Conservation (phyloP, 2,113 vertebrate genomes). For the Brachionichthys hirsutus region DNA sequence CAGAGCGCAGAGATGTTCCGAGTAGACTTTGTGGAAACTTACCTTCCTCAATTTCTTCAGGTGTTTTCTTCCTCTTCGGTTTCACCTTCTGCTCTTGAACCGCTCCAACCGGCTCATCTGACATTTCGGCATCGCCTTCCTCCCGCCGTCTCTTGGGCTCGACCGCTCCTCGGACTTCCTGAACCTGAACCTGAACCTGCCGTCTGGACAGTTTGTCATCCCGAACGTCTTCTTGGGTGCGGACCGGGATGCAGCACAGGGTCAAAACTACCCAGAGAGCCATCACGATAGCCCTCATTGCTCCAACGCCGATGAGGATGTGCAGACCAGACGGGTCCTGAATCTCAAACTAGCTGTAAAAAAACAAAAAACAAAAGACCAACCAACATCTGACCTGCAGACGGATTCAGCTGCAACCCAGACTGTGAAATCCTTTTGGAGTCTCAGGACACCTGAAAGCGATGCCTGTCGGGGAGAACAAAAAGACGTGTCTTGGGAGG, state of each 20-base stretch:
- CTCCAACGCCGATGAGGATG: not conserved
- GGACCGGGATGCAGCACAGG: slow-evolving; percentile 49
- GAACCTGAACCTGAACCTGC: slow-evolving; percentile 22
- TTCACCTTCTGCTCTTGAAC: slow-evolving; percentile 49
- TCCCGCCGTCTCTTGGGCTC: slow-evolving; percentile 11
- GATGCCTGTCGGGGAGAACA: slow-evolving; percentile 24
- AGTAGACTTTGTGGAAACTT: not conserved
- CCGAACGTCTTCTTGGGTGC: slow-evolving; percentile 11
- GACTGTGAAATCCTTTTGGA: slow-evolving; percentile 11
- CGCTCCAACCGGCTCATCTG: slow-evolving; percentile 53
- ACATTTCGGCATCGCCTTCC: slow-evolving; percentile 28
- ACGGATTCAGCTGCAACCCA: slow-evolving; percentile 9
- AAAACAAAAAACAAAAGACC: no score
- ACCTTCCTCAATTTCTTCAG: slow-evolving; percentile 77
- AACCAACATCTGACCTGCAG: slow-evolving; percentile 55
- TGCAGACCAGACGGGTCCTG: not conserved
- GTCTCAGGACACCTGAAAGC: slow-evolving; percentile 25
- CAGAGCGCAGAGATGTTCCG: not conserved
- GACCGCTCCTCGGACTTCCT: slow-evolving; percentile 8
- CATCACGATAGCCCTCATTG: slow-evolving; percentile 59
- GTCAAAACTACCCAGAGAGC: slow-evolving; percentile 31
- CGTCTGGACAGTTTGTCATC: slow-evolving; percentile 18
- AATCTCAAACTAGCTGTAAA: slow-evolving; percentile 9
- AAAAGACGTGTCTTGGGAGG: slow-evolving; percentile 21
- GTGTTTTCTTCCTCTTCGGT: slow-evolving; percentile 75